Conservation (phyloP, 2,888 invertebrate genomes). For the Andrena bucephala region DNA sequence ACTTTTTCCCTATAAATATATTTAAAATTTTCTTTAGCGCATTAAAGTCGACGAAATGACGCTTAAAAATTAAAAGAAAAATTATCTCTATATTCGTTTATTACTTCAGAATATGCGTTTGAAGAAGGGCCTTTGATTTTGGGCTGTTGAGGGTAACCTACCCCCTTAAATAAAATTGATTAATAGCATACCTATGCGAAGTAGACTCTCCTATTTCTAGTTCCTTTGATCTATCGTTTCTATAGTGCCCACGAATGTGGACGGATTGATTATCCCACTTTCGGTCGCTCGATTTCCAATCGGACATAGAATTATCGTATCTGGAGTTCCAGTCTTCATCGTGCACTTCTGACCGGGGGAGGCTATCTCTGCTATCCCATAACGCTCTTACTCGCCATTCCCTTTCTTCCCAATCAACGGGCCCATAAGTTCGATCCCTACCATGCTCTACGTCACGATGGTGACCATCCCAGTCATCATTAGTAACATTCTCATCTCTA, state of each 20-base stretch:
- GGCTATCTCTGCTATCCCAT: constrained; percentile 83
- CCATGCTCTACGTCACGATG: constrained; percentile 81
- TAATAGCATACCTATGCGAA: constrained; percentile 61
- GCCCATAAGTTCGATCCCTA: constrained; percentile 76
- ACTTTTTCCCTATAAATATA: too few species aligned
- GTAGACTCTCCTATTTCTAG: constrained; percentile 74
- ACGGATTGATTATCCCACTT: constrained; percentile 83
- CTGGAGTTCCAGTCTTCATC: constrained; percentile 82
- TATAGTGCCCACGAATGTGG: constrained; percentile 80
- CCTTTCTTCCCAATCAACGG: constrained; percentile 82
- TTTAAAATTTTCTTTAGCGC: too few species aligned
- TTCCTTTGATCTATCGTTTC: constrained; percentile 82
- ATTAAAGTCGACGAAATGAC: too few species aligned
- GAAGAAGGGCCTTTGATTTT: too few species aligned
- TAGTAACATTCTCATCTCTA: constrained; percentile 79
- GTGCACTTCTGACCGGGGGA: constrained; percentile 81
- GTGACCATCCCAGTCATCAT: constrained; percentile 83
- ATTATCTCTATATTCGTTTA: too few species aligned
- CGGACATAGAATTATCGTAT: constrained; percentile 81
- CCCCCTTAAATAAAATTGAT: neutral
- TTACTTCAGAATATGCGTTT: too few species aligned
- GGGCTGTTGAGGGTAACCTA: too few species aligned
- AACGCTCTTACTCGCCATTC: constrained; percentile 81
- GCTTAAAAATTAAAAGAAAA: too few species aligned
- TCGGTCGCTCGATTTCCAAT: constrained; percentile 82